Conservation (phyloP, 2,888 invertebrate species). For the Campoplex capitator region DNA sequence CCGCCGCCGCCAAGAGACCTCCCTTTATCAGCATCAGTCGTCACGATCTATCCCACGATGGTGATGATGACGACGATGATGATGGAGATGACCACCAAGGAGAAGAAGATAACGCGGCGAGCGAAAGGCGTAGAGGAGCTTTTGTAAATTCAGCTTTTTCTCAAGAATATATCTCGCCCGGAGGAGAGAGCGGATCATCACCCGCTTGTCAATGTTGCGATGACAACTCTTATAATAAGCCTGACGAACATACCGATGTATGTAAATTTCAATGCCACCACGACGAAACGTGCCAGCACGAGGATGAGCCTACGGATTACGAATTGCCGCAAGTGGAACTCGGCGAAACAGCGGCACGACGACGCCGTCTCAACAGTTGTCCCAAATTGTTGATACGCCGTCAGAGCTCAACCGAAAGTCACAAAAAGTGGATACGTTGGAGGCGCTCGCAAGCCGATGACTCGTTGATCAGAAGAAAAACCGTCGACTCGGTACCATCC, state of each 20-base stretch:
- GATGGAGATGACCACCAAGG: conserved; percentile 56
- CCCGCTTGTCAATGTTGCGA: conserved; percentile 47
- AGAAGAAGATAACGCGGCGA: conserved; percentile 1
- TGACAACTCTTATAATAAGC: conserved; percentile 7
- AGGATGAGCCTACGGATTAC: neutral
- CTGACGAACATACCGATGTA: conserved; percentile 71
- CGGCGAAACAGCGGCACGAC: conserved; percentile 55
- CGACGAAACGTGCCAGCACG: conserved; percentile 69
- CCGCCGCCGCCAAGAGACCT: conserved; percentile 39
- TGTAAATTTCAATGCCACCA: conserved; percentile 74
- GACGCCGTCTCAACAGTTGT: conserved; percentile 73
- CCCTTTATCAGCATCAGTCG: conserved; percentile 64
- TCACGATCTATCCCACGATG: conserved; percentile 51
- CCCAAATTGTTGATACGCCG: conserved; percentile 76
- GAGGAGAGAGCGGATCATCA: conserved; percentile 36
- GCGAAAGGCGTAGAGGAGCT: conserved; percentile 55
- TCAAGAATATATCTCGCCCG: conserved; percentile 68
- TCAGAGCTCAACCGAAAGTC: conserved; percentile 75
- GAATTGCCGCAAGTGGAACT: conserved; percentile 13
- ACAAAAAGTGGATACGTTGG: conserved; percentile 81
- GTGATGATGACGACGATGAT: conserved; percentile 43
- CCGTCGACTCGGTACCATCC: conserved; percentile 74
- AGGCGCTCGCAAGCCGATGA: conserved; percentile 74
- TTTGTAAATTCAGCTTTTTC: conserved; percentile 77
- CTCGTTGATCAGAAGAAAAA: conserved; percentile 71